A percentile compares a stretch with the other conserved stretches of the same genome.
These are phyloP conservation scores for Reticulitermes speratus DNA, from an alignment of 1,140 invertebrate species.

Conservation along the genomic window DNA sequence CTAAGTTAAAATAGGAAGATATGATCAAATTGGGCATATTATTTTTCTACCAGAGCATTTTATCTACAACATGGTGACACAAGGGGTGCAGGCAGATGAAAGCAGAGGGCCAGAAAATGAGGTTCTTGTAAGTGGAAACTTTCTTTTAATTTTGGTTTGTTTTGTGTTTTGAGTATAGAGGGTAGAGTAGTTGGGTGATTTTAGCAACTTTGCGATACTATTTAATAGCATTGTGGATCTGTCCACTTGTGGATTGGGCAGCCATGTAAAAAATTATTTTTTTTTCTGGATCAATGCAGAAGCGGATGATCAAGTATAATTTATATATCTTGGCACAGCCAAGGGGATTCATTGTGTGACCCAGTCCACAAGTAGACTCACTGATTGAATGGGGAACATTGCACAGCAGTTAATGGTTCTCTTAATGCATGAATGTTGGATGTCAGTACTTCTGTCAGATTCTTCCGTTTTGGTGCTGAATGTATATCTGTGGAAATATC, in stretches of 20 bases:
- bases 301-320: no score
- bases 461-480: conserved; percentile 5
- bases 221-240: background rate
- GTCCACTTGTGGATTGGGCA: conserved; percentile 6
- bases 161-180: background rate
- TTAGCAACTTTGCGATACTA: background rate
- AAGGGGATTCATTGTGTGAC: background rate
- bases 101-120: background rate
- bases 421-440: background rate
- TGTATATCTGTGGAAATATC: background rate
- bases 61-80: background rate
- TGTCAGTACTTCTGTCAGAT: background rate
- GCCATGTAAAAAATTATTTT: background rate
- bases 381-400: background rate
- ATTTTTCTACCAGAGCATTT: conserved; percentile 9
- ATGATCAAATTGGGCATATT: conserved; percentile 3
- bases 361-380: background rate
- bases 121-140: conserved; percentile 27
- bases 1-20: conserved; percentile 21
- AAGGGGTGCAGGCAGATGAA: background rate
- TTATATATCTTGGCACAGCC: no score
- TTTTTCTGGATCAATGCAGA: no score
- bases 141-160: conserved; percentile 21
- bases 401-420: background rate
- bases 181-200: background rate